Evolutionary conservation across 2,888 invertebrate genomes (phyloP).

Genomic region (Cheilosia soror): DNA sequence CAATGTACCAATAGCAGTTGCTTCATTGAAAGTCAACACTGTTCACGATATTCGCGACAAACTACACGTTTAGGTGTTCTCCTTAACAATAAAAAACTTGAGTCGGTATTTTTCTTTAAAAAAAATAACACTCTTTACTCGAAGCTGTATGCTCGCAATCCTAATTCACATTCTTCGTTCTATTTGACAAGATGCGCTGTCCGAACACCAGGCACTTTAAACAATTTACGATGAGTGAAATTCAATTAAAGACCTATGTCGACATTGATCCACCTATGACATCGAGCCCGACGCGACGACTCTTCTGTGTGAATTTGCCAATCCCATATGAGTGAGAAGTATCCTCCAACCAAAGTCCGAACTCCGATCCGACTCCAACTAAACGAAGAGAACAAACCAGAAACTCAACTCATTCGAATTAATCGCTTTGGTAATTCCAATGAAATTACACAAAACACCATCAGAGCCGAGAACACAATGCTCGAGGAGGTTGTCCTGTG

Average conservation of each 20-base stretch:
- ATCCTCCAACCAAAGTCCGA: not conserved
- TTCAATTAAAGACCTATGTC: constrained; percentile 70
- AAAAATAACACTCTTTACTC: too few relatives aligned
- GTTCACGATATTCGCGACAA: too few relatives aligned
- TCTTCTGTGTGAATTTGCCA: constrained; percentile 22
- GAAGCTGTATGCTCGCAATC: too few relatives aligned
- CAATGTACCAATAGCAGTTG: too few relatives aligned
- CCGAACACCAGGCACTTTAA: constrained; percentile 10
- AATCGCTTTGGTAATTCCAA: constrained; percentile 67
- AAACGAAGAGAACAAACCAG: constrained; percentile 7
- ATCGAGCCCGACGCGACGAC: constrained; percentile 41
- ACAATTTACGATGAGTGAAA: constrained; percentile 52
- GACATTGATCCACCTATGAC: constrained; percentile 69
- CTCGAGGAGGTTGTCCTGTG: constrained; percentile 16
- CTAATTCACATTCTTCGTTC: not conserved
- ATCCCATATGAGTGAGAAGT: constrained; percentile 21
- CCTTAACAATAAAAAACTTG: too few relatives aligned
- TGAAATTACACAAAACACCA: constrained; percentile 73
- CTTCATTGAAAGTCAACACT: too few relatives aligned
- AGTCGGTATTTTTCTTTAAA: too few relatives aligned
- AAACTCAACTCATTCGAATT: constrained; percentile 57
- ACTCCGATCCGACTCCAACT: not conserved
- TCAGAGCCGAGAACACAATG: constrained; percentile 28
- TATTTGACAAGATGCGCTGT: not conserved
- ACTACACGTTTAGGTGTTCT: too few relatives aligned